Evolutionary conservation across 37 sponge, comb jelly and placozoan species (phyloP).

Genomic region (Halisarca cf. caerulea): DNA sequence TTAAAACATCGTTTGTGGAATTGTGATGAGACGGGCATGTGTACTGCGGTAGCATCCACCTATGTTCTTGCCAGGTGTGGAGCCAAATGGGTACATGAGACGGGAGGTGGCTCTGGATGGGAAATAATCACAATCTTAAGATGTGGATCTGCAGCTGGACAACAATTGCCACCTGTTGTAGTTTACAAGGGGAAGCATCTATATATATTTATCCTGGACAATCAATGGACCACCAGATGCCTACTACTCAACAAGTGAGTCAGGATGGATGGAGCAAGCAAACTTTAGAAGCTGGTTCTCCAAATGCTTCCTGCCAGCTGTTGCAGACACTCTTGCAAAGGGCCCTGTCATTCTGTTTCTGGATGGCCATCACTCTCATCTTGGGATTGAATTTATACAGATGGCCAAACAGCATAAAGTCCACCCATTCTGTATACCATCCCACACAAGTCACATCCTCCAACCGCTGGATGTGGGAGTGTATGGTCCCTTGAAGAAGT

Average conservation of each 20-base stretch:
- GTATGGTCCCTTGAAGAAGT: conserved; percentile 8
- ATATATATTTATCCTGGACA: conserved; percentile 25
- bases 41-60: background rate
- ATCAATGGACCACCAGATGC: conserved; percentile 29
- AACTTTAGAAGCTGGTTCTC: conserved; percentile 29
- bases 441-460: background rate
- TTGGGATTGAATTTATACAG: background rate
- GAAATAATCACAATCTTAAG: conserved; percentile 20
- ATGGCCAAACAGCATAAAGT: background rate
- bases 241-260: conserved; percentile 13
- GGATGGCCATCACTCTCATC: background rate
- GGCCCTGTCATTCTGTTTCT: conserved; percentile 16
- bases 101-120: conserved; percentile 22
- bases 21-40: conserved; percentile 23
- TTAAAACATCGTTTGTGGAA: conserved; percentile 10
- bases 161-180: conserved; percentile 21
- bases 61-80: background rate
- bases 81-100: conserved; percentile 19
- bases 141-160: conserved; percentile 23
- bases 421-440: background rate
- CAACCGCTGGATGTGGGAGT: conserved; percentile 39
- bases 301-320: conserved; percentile 28
- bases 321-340: background rate
- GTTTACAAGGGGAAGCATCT: conserved; percentile 37
- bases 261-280: conserved; percentile 31